phyloP scores from a whole-genome alignment of 2,797 vertebrate species.

The Capromys pilorides region DNA sequence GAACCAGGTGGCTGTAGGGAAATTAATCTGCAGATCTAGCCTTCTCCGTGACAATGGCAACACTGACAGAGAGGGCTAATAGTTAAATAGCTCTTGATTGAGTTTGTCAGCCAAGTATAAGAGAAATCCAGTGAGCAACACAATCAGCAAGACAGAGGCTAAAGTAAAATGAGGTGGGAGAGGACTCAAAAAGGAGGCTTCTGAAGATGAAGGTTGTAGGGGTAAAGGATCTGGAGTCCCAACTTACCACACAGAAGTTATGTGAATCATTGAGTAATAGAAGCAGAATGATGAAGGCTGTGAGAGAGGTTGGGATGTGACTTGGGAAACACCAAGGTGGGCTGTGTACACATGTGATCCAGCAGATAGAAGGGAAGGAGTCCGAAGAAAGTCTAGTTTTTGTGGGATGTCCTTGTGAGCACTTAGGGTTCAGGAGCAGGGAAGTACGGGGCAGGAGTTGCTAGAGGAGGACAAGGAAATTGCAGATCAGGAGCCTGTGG shows the following conservation, averaged over 20 bases:
- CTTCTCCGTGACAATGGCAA: not conserved
- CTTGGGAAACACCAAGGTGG: not conserved
- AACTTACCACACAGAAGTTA: not conserved
- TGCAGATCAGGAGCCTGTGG: not conserved
- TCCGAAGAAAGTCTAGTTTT: not conserved
- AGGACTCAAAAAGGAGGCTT: not conserved
- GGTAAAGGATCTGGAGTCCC: not conserved
- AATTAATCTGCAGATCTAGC: not conserved
- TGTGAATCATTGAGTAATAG: not conserved
- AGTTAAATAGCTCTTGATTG: not conserved
- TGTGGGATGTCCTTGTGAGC: not conserved
- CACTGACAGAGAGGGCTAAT: not conserved
- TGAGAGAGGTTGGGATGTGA: not conserved
- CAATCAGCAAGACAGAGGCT: not conserved
- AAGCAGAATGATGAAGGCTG: not conserved
- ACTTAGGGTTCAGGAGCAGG: not conserved
- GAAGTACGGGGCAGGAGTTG: not conserved
- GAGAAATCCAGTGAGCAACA: not conserved
- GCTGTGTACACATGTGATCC: not conserved
- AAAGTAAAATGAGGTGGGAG: not conserved
- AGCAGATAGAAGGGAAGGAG: not conserved
- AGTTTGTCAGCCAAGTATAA: not conserved
- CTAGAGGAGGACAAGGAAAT: not conserved
- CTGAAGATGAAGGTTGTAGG: not conserved
- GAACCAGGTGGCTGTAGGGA: not conserved